Percentiles rank a stretch among this genome's conserved stretches.
These are phyloP conservation scores for Charaxes varanes DNA, from an alignment of 1,140 invertebrate genomes.

Conservation along the genomic window DNA sequence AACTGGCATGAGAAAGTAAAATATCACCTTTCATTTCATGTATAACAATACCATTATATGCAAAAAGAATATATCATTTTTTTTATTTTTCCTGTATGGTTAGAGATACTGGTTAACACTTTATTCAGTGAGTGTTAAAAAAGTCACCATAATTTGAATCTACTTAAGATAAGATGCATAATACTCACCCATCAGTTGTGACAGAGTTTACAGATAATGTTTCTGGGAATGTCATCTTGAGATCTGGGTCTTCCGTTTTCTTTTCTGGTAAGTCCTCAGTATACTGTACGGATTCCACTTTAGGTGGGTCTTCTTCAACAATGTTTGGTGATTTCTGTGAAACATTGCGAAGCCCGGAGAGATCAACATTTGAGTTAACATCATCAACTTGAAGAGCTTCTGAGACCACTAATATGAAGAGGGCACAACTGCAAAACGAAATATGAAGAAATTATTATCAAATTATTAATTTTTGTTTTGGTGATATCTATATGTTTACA, in stretches of 20 bases:
- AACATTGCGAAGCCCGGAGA: conserved; percentile 61
- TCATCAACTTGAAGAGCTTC: conserved; percentile 52
- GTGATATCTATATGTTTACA: background rate
- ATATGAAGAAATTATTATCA: background rate
- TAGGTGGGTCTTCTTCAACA: conserved; percentile 24
- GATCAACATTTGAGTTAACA: conserved; percentile 39
- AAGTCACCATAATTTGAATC: background rate
- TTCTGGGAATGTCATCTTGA: conserved; percentile 67
- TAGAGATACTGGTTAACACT: background rate
- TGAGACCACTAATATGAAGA: conserved; percentile 61
- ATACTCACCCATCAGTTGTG: conserved; percentile 73
- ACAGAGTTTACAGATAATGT: conserved; percentile 73
- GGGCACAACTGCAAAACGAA: conserved; percentile 50
- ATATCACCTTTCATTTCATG: too few relatives aligned
- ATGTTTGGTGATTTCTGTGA: conserved; percentile 42
- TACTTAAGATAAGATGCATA: background rate
- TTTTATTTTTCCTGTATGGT: too few relatives aligned
- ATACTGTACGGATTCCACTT: conserved; percentile 15
- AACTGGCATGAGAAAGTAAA: too few relatives aligned
- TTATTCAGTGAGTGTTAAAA: background rate
- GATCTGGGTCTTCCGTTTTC: conserved; percentile 25
- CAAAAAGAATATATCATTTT: too few relatives aligned
- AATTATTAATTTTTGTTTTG: background rate
- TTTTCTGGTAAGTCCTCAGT: conserved; percentile 21
- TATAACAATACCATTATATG: too few relatives aligned